Base-by-base conservation (phyloP, 2,888 invertebrate genomes). In the Drosophila sordidula region DNA sequence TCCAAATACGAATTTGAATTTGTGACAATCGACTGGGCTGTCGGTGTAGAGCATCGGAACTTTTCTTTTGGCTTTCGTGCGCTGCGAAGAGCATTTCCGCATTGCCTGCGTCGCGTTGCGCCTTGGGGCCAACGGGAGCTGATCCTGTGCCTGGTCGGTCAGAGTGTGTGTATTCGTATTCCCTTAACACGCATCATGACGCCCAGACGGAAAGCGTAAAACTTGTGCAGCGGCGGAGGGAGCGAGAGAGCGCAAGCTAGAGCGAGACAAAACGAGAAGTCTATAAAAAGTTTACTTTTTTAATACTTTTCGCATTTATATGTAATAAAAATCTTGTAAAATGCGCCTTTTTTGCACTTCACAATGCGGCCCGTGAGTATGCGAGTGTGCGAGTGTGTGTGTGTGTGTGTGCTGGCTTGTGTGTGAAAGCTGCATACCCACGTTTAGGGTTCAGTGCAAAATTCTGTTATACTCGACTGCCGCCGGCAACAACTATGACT, bases 251-350 rank as follows among this genome's bases (percentile, higher is more conserved):
- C 5, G 8, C 32, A 3, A n/a, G 22, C 12, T n/a, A 22, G 49
- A 47, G 38, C 38, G 39, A 45, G 63, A 47, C 44, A 38, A 51
- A 72, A 79, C 75, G 87, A 83, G 70, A 75, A 83, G 84, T 83
- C 80, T 80, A 82, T 82, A 84, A 85, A 87, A 87, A 87, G 85
- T 88, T 89, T 79, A 89, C 89, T 90, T 90, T 90, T 87, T 89
- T 89, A 88, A 88, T 88, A 89, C 87, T 87, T 87, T 89, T 78
- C 85, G 56, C 89, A 88, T 88, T 89, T 84, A 84, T 82, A 82
- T 76, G 85, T 79, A 87, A 90, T 87, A 89, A 88, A 88, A 88
- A 89, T 85, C 88, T 90, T 90, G 89, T 85, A 89, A 89, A 90
- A 89, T 82, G 89, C 85, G 75, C 78, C 85, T 75, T 87, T 87